These are phyloP conservation scores for Ceratina calcarata DNA, from an alignment of 1,140 invertebrate species.

Conservation along the genomic window DNA sequence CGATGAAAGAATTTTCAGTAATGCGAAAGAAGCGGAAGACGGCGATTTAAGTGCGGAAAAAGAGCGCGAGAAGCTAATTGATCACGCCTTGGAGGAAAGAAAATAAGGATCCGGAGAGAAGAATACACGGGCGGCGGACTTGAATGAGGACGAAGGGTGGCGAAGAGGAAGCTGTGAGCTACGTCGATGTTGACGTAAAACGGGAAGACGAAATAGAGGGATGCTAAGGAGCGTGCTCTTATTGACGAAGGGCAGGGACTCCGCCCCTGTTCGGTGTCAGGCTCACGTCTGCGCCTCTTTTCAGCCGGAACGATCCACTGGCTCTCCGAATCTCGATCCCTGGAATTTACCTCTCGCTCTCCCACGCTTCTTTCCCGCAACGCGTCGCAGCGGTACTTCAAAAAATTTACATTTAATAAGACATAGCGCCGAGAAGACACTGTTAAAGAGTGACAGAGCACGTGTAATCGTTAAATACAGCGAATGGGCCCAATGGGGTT, in stretches of 20 bases:
- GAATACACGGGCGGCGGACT: background rate
- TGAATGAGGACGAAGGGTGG: conserved; percentile 5
- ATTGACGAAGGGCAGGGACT: conserved; percentile 49
- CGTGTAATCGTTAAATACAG: no score
- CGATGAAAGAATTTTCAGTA: background rate
- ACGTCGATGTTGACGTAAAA: background rate
- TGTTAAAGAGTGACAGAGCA: no score
- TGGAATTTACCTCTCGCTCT: conserved; percentile 6
- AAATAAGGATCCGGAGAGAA: conserved; percentile 2
- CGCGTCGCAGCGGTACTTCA: background rate
- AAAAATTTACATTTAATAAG: no score
- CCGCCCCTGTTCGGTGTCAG: conserved; percentile 34
- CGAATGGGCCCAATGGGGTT: no score
- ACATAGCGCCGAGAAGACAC: no score
- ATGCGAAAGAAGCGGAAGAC: background rate
- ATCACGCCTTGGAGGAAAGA: background rate
- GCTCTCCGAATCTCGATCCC: background rate
- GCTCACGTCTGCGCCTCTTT: conserved; percentile 43
- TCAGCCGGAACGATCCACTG: background rate
- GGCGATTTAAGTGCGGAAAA: background rate
- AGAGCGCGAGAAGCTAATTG: background rate
- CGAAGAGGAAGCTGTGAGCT: conserved; percentile 14
- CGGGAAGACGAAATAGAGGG: conserved; percentile 21
- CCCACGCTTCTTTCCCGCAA: background rate
- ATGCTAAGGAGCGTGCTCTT: conserved; percentile 31